Evolutionary conservation across 37 sponge, comb jelly and placozoan genomes (phyloP).

Genomic region (Hexactinellida sp.): DNA sequence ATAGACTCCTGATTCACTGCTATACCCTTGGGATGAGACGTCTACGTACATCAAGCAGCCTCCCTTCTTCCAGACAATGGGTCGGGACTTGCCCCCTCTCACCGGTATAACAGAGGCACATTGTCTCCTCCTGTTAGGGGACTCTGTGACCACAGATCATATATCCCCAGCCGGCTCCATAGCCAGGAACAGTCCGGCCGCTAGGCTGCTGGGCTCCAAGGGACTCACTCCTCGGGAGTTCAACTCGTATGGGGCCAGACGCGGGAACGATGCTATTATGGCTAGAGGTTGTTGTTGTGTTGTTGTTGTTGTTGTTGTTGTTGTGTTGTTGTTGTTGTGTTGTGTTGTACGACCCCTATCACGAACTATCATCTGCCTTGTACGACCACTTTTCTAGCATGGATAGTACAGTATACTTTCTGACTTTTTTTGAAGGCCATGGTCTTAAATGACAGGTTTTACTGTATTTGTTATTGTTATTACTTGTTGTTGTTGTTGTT

Average conservation of each 20-base stretch:
- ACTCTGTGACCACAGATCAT: constrained; percentile 88
- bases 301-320: not conserved
- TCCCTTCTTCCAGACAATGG: constrained; percentile 77
- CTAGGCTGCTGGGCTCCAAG: constrained; percentile 48
- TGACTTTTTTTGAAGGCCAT: too few species aligned
- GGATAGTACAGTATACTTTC: too few species aligned
- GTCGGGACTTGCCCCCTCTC: constrained; percentile 30
- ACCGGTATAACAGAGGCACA: constrained; percentile 28
- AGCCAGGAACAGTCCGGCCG: constrained; percentile 76
- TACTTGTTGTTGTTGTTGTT: not conserved
- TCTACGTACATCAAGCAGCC: constrained; percentile 83
- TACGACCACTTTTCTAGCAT: too few species aligned
- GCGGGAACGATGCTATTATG: constrained; percentile 85
- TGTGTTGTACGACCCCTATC: too few species aligned
- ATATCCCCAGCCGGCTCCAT: constrained; percentile 88
- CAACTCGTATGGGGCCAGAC: constrained; percentile 80
- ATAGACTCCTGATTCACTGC: constrained; percentile 46
- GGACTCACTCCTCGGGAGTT: constrained; percentile 80
- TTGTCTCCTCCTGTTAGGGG: constrained; percentile 70
- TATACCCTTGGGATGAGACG: constrained; percentile 68
- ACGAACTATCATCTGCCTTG: too few species aligned
- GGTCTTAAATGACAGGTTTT: not conserved
- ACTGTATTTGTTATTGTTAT: not conserved
- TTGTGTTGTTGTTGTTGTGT: not conserved
- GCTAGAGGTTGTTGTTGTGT: constrained; percentile 26